Evolutionary conservation across 64 coral and sea anemone species (phyloP).

Genomic region (Trachythela sp.): DNA sequence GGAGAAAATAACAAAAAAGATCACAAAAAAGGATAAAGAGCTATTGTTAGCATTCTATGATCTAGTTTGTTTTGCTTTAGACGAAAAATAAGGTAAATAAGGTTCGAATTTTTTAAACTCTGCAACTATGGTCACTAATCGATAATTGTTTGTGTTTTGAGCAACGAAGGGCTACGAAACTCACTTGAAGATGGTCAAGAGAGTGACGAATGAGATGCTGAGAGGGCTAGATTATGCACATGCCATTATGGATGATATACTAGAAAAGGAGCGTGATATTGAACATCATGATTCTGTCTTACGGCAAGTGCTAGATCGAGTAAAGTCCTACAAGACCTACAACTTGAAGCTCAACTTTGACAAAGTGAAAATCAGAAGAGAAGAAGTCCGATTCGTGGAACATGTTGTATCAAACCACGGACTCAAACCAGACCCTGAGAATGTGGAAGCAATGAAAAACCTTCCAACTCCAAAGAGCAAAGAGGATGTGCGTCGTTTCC

Average conservation of each 20-base stretch:
- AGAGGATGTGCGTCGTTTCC: conserved; percentile 51
- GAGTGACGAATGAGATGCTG: too few relatives aligned
- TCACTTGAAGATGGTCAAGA: too few relatives aligned
- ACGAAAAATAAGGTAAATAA: too few relatives aligned
- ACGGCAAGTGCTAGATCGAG: conserved; percentile 48
- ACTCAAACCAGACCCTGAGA: conserved; percentile 60
- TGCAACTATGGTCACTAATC: too few relatives aligned
- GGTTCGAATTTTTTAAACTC: too few relatives aligned
- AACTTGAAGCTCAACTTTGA: conserved; percentile 61
- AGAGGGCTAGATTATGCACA: conserved; percentile 43
- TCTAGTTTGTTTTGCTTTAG: too few relatives aligned
- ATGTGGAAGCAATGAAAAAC: conserved; percentile 42
- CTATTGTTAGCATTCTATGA: too few relatives aligned
- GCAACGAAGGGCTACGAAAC: too few relatives aligned
- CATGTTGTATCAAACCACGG: conserved; percentile 37
- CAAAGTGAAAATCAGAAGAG: conserved; percentile 53
- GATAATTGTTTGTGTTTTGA: too few relatives aligned
- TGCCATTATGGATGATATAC: conserved; percentile 59
- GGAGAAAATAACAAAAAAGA: too few relatives aligned
- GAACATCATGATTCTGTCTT: conserved; percentile 48
- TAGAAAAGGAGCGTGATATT: too few relatives aligned
- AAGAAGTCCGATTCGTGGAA: conserved; percentile 38
- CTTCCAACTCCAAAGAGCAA: conserved; percentile 42
- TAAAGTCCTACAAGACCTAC: conserved; percentile 38
- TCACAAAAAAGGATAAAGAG: too few relatives aligned